Conservation (phyloP, 1,140 invertebrate species). For the Ceratosolen fusciceps region DNA sequence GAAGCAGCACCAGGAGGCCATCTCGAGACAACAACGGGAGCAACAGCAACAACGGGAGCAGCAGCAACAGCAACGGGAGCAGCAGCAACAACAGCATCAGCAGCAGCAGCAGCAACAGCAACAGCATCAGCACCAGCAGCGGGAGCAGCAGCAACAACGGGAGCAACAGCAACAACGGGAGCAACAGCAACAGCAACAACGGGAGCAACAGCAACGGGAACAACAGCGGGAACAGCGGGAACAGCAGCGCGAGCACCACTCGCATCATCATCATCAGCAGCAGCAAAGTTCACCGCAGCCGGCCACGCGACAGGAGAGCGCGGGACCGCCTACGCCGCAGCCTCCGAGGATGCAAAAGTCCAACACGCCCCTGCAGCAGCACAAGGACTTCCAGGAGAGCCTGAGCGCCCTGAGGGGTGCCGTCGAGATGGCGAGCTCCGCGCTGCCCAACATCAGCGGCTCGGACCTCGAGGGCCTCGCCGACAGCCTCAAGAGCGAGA, state of each 20-base stretch:
- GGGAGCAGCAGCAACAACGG: constrained; percentile 69
- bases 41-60: constrained; percentile 73
- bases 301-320: constrained; percentile 58
- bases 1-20: constrained; percentile 73
- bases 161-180: constrained; percentile 56
- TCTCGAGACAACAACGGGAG: constrained; percentile 72
- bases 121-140: constrained; percentile 72
- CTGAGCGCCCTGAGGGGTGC: constrained; percentile 65
- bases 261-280: constrained; percentile 48
- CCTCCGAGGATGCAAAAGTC: constrained; percentile 47
- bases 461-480: constrained; percentile 88
- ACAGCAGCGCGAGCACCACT: constrained; percentile 55
- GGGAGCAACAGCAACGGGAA: constrained; percentile 58
- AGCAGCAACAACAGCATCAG: constrained; percentile 66
- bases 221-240: background rate
- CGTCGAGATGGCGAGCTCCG: constrained; percentile 63
- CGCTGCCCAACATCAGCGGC: constrained; percentile 76
- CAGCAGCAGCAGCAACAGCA: constrained; percentile 67
- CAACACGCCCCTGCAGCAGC: constrained; percentile 70
- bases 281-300: constrained; percentile 72
- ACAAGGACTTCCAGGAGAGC: constrained; percentile 70
- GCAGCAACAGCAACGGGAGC: constrained; percentile 74
- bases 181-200: constrained; percentile 61
- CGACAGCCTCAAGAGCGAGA: constrained; percentile 90
- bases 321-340: constrained; percentile 65